Base-by-base conservation (phyloP, 2,888 invertebrate species). In the Drosophila acutilabella region DNA sequence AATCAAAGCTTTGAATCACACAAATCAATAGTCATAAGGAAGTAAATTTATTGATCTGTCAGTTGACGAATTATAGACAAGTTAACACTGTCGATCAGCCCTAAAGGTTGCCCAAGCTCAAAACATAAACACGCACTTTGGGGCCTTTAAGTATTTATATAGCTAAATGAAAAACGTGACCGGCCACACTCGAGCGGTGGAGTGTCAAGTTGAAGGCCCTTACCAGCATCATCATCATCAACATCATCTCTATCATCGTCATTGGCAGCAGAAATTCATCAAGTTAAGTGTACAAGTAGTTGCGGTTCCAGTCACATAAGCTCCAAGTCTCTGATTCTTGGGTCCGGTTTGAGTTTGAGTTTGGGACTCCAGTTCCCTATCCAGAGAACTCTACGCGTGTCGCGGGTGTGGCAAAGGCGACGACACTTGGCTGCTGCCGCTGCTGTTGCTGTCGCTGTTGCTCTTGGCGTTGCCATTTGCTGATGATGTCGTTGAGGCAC, bases 201-300 rank as follows among this genome's bases (percentile, higher is more conserved):
- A 77, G 73, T 80, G 83, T 80, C 87, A 88, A 83, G 83, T 88
- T 85, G 85, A 85, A 85, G 85, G 85, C 79, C 84, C 74, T 81
- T 69, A 40, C 30, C 57, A 64, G 64, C 50, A 69, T 59, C 60
- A 47, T 50, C 77, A 59, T 26, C 54, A 33, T 53, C 42, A 33
- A 23, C 30, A 33, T 42, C 38, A 30, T 48, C 23, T n/a, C 11
- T n/a, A 42, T 50, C 23, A 48, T 18, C 57, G 14, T 13, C 52
- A 36, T 30, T 14, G 50, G 23, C 58, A 47, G 54, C 61, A 42
- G 78, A 58, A 71, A 66, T 66, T 70, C 70, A 70, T 74, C 74
- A 74, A 23, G 44, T 62, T 33, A 57, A 66, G 61, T 59, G 62
- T 58, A 40, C 71, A 48, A 76, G 57, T 62, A 51, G 61, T 61